Percentiles rank a stretch among this genome's conserved stretches.
These are phyloP conservation scores for Temnothorax unifasciatus DNA, from an alignment of 2,888 invertebrate species.

Conservation along the genomic window DNA sequence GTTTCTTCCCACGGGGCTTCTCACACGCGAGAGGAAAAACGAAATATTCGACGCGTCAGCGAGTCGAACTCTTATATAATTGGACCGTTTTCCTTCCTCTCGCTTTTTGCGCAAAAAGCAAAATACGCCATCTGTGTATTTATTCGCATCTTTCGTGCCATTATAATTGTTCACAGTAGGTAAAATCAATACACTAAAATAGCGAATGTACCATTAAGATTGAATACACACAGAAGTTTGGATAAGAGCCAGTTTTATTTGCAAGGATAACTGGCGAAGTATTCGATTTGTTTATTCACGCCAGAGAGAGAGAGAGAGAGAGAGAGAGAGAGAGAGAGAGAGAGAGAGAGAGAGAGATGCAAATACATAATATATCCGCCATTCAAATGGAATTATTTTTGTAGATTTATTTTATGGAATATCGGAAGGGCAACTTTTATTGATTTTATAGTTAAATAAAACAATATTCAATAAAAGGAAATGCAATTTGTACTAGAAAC, in stretches of 20 bases:
- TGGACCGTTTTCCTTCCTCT: neutral
- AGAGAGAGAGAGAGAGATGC: neutral
- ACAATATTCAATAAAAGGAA: neutral
- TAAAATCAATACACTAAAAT: constrained; percentile 14
- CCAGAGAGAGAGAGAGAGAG: neutral
- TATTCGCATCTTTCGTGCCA: neutral
- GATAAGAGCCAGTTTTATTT: constrained; percentile 31
- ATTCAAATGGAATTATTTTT: constrained; percentile 11
- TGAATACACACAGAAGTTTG: neutral
- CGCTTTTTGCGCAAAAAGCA: neutral
- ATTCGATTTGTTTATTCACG: constrained; percentile 17
- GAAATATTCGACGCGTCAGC: neutral
- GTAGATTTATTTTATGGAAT: neutral
- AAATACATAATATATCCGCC: neutral
- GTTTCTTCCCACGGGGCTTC: neutral
- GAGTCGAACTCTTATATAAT: constrained; percentile 35
- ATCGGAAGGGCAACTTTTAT: neutral
- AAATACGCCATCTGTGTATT: neutral
- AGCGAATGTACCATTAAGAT: neutral
- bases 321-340: too few species aligned
- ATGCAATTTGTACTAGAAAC: neutral
- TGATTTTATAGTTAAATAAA: neutral
- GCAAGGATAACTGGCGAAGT: neutral
- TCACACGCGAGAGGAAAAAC: neutral
- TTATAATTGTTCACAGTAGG: neutral